phyloP scores from a whole-genome alignment of 2,888 invertebrate species.

The Oscheius sp. region DNA sequence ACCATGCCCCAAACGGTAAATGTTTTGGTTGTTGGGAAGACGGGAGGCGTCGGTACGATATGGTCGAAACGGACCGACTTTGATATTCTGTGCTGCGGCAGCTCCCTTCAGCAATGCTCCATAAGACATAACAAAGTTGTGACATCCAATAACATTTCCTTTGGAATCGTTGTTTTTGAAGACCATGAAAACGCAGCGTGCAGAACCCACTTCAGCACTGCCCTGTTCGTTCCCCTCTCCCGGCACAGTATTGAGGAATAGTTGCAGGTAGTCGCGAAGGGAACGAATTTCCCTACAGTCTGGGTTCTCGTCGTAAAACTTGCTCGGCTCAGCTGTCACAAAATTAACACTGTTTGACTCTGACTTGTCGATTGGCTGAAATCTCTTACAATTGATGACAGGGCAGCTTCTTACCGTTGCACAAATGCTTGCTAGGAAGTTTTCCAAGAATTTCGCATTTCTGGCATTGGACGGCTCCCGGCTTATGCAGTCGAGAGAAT shows the following conservation, averaged over 20 bases:
- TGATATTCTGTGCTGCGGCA: neutral
- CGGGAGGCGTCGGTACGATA: neutral
- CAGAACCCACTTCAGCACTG: neutral
- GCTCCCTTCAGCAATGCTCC: neutral
- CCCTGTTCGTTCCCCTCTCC: neutral
- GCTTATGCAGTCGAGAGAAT: too few species aligned
- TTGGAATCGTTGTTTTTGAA: neutral
- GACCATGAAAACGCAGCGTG: neutral
- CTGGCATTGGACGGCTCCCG: too few species aligned
- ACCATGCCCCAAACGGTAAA: neutral
- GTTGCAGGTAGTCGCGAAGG: neutral
- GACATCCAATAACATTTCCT: neutral
- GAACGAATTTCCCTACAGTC: neutral
- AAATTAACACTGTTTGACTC: too few species aligned
- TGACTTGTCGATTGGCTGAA: too few species aligned
- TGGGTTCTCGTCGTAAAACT: neutral
- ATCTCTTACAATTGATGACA: too few species aligned
- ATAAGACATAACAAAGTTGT: neutral
- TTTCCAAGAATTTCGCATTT: too few species aligned
- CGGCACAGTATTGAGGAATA: neutral
- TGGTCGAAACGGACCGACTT: neutral
- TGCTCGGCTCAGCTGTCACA: too few species aligned
- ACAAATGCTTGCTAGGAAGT: too few species aligned
- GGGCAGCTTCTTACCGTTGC: too few species aligned
- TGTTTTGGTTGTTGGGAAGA: neutral